Evolutionary conservation across 2,888 invertebrate species (phyloP).

Genomic region (Barypeithes pellucidus): DNA sequence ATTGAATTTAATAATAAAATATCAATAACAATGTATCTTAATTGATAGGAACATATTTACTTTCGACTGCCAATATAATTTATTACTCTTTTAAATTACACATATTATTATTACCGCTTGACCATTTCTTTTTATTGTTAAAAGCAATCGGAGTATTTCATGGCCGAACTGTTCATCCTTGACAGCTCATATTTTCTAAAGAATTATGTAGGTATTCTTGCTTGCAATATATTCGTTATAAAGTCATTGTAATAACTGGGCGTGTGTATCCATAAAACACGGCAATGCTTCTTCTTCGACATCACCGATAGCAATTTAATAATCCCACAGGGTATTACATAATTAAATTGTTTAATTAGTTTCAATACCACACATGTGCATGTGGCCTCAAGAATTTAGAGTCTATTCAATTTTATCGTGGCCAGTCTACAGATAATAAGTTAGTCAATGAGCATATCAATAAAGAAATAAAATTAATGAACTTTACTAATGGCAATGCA

Average conservation of each 20-base stretch:
- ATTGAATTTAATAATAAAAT: neutral
- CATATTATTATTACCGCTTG: neutral
- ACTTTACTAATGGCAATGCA: too few species aligned
- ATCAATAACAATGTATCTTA: too few species aligned
- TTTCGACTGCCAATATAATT: neutral
- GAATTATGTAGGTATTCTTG: slow-evolving; percentile 40
- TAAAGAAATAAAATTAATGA: too few species aligned
- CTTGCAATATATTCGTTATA: slow-evolving; percentile 50
- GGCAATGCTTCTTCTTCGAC: slow-evolving; percentile 36
- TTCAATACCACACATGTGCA: slow-evolving; percentile 25
- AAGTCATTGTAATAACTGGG: slow-evolving; percentile 54
- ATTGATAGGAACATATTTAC: too few species aligned
- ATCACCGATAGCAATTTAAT: slow-evolving; percentile 39
- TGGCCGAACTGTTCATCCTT: slow-evolving; percentile 42
- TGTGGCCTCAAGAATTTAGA: too few species aligned
- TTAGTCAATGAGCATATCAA: too few species aligned
- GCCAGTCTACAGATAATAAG: too few species aligned
- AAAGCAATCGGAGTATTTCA: slow-evolving; percentile 19
- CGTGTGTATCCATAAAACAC: slow-evolving; percentile 47
- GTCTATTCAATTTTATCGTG: too few species aligned
- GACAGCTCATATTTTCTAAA: slow-evolving; percentile 38
- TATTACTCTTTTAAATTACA: neutral
- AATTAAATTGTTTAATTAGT: slow-evolving; percentile 16
- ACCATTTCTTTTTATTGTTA: slow-evolving; percentile 19
- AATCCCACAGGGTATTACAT: slow-evolving; percentile 38